phyloP scores from a whole-genome alignment of 35 echinoderm and acorn worm species.

The Amphiura filiformis region DNA sequence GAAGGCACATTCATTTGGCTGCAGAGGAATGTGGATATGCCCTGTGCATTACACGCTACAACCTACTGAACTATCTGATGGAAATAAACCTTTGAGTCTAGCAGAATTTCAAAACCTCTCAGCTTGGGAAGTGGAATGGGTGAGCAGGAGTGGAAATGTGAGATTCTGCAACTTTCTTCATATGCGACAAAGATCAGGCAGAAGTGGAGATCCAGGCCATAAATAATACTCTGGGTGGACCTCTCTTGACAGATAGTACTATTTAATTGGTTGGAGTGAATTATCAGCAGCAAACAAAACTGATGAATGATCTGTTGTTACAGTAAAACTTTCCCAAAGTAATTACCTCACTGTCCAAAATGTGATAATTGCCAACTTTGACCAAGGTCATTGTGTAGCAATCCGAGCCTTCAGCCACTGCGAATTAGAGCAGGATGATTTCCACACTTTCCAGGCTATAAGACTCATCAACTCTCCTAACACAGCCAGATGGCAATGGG shows the following conservation, averaged over 20 bases:
- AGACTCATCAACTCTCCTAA: constrained; percentile 77
- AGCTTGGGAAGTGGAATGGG: constrained; percentile 82
- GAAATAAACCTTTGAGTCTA: background rate
- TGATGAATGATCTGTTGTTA: constrained; percentile 51
- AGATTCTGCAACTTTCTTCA: constrained; percentile 90
- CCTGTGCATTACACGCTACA: constrained; percentile 56
- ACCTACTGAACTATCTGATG: constrained; percentile 21
- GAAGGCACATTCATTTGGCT: constrained; percentile 64
- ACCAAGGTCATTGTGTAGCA: constrained; percentile 57
- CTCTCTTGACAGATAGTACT: constrained; percentile 64
- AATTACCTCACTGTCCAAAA: constrained; percentile 77
- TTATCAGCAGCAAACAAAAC: constrained; percentile 24
- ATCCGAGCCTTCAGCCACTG: constrained; percentile 81
- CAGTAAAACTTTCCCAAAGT: constrained; percentile 70
- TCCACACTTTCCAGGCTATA: constrained; percentile 58
- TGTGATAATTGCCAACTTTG: constrained; percentile 80
- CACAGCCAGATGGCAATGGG: constrained; percentile 88
- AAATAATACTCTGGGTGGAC: constrained; percentile 43
- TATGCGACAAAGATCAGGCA: constrained; percentile 62
- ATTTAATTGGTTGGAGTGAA: constrained; percentile 78
- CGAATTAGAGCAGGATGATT: constrained; percentile 77
- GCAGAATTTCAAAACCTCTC: constrained; percentile 68
- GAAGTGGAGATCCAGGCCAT: constrained; percentile 77
- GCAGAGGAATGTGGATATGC: constrained; percentile 97
- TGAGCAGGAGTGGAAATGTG: constrained; percentile 55